Evolutionary conservation across 2,888 invertebrate species (phyloP), one percentile per base, ranked within the genome.

Genomic region (Drosophila histrio): DNA sequence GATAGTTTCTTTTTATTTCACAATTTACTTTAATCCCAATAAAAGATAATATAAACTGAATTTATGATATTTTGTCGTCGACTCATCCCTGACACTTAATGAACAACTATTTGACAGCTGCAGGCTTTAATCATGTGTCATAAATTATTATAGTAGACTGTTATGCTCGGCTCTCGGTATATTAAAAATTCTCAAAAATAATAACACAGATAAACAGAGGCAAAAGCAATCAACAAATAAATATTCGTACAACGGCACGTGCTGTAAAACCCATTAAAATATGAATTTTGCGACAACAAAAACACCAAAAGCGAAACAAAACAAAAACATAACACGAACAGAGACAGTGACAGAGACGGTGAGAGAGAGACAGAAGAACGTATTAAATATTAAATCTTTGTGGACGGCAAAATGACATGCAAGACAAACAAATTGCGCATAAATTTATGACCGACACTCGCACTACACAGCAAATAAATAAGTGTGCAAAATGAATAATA

Each of bases 261-360:
- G 82, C 86, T 82, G 82, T 79, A 85, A 83, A 81, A 69, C 71
- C 86, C 77, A 83, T 83, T 82, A 75, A 83, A 85, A 85, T 79
- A 64, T 72, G 44, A 17, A 66, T 73, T 66, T 76, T 63, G 39
- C 44, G 58, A 56, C 63, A 36, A 60, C 63, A 61, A 58, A 63
- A 59, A 32, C 39, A 64, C 30, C 46, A 52, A 50, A 39, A 72
- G 19, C 30, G 57, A 44, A 52, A 53, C 61, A 53, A 44, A 24
- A 34, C 22, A 34, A 15, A 54, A 43, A 43, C 22, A 34, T 13
- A 13, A 9, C 28, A 17, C 15, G 15, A 26, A 13, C 11, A 50
- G 6, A 28, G 46, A 43, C 17, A 28, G 9, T 26, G 19, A 30
- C 19, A 21, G n/a, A 13, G 32, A 26, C 9, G 28, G 13, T 11